Percentiles rank a stretch among this genome's conserved stretches.
Evolutionary conservation across 2,113 vertebrate genomes (phyloP).

Genomic region (Corythoichthys haematopterus): DNA sequence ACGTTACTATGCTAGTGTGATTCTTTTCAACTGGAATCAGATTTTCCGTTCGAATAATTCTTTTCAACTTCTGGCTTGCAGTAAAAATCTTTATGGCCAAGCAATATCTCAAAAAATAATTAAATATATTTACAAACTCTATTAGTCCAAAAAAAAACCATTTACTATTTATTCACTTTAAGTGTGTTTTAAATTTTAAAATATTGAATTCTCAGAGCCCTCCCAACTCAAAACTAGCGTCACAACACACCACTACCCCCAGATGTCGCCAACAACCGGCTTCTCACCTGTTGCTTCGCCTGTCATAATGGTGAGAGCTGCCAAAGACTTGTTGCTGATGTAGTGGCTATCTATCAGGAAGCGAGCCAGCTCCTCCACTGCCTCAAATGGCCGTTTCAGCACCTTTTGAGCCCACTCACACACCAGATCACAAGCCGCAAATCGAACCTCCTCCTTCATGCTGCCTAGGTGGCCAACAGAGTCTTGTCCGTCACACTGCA

Average conservation of each 20-base stretch:
- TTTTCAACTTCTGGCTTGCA: too few relatives aligned
- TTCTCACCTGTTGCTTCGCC: constrained; percentile 84
- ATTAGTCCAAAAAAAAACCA: too few relatives aligned
- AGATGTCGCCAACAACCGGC: constrained; percentile 38
- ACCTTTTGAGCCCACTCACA: constrained; percentile 99
- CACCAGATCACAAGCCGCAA: constrained; percentile 91
- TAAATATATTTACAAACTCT: too few relatives aligned
- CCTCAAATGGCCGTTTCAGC: constrained; percentile 93
- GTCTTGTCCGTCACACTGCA: constrained; percentile 84
- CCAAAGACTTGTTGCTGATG: constrained; percentile 94
- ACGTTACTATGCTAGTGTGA: too few relatives aligned
- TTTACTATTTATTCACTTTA: too few relatives aligned
- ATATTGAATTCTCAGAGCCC: not conserved
- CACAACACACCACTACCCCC: constrained; percentile 30
- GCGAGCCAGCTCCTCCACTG: constrained; percentile 89
- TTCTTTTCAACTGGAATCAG: too few relatives aligned
- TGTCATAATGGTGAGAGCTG: constrained; percentile 92
- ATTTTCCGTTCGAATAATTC: too few relatives aligned
- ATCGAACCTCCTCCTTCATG: constrained; percentile 87
- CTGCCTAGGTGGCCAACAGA: constrained; percentile 79
- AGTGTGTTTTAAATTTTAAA: too few relatives aligned
- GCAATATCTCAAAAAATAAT: too few relatives aligned
- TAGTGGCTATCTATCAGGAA: constrained; percentile 97
- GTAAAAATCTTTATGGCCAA: too few relatives aligned
- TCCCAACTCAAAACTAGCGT: not conserved